A percentile compares a stretch with the other conserved stretches of the same genome.
Conservation (phyloP, 2,888 invertebrate genomes). For the Pristionchus entomophagus region DNA sequence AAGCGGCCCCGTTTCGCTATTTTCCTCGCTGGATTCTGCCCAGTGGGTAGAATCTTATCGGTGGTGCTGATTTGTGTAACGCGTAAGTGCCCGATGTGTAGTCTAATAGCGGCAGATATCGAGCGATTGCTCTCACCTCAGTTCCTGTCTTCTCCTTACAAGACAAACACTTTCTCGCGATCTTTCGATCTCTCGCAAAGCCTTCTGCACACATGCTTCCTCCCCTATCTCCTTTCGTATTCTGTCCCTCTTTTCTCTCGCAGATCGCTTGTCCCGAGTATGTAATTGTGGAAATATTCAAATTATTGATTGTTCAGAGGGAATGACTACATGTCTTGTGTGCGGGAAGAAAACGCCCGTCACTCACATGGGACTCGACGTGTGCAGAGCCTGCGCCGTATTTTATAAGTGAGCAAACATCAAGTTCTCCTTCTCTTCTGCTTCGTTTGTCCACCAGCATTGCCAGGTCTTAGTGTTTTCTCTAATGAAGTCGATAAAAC, state of each 20-base stretch:
- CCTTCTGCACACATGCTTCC: neutral
- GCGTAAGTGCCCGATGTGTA: too few relatives aligned
- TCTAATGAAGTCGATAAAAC: too few relatives aligned
- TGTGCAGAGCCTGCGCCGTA: neutral
- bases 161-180: neutral
- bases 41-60: too few relatives aligned
- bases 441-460: too few relatives aligned
- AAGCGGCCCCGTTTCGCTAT: too few relatives aligned
- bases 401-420: conserved; percentile 24
- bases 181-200: neutral
- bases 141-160: neutral
- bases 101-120: neutral
- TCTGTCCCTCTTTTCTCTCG: neutral
- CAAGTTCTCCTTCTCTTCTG: too few relatives aligned
- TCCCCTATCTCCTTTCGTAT: neutral
- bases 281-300: neutral
- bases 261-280: too few relatives aligned
- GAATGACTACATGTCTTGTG: neutral
- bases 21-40: neutral
- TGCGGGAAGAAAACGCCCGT: conserved; percentile 18
- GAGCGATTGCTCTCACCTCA: neutral
- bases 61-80: too few relatives aligned
- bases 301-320: neutral
- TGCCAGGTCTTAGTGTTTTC: too few relatives aligned
- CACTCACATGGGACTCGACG: conserved; percentile 20